A percentile compares a stretch with the other conserved stretches of the same genome.
These are phyloP conservation scores for Leucophenga varia DNA, from an alignment of 1,140 invertebrate species.

Conservation along the genomic window DNA sequence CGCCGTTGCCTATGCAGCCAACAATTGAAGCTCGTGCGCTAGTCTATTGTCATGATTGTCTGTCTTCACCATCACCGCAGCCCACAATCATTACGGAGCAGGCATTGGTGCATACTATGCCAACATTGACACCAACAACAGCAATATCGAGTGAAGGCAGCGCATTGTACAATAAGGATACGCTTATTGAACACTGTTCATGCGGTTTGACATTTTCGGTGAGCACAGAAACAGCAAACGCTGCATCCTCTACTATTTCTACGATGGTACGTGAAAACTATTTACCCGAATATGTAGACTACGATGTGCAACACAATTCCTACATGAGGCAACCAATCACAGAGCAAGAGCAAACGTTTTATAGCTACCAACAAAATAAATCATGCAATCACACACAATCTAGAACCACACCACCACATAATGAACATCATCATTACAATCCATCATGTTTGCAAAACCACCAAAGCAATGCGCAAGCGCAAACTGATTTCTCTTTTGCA, in stretches of 20 bases:
- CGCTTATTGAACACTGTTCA: conserved; percentile 47
- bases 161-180: too few species aligned
- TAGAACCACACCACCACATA: not conserved
- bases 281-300: too few species aligned
- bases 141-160: conserved; percentile 5
- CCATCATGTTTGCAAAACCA: conserved; percentile 16
- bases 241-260: conserved; percentile 3
- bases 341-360: not conserved
- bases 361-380: conserved; percentile 23
- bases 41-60: conserved; percentile 44
- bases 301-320: conserved; percentile 3
- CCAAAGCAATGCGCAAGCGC: conserved; percentile 32
- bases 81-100: conserved; percentile 47
- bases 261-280: too few species aligned
- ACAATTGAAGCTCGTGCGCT: conserved; percentile 4
- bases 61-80: conserved; percentile 40
- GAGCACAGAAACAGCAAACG: conserved; percentile 9
- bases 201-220: conserved; percentile 45
- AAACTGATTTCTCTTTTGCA: conserved; percentile 39
- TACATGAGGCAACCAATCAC: not conserved
- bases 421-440: conserved; percentile 9
- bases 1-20: conserved; percentile 19
- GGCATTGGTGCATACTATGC: conserved; percentile 39
- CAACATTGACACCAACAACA: conserved; percentile 10
- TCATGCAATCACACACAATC: not conserved